phyloP scores from a whole-genome alignment of 2,888 invertebrate genomes.

The Pilophorus perplexus region DNA sequence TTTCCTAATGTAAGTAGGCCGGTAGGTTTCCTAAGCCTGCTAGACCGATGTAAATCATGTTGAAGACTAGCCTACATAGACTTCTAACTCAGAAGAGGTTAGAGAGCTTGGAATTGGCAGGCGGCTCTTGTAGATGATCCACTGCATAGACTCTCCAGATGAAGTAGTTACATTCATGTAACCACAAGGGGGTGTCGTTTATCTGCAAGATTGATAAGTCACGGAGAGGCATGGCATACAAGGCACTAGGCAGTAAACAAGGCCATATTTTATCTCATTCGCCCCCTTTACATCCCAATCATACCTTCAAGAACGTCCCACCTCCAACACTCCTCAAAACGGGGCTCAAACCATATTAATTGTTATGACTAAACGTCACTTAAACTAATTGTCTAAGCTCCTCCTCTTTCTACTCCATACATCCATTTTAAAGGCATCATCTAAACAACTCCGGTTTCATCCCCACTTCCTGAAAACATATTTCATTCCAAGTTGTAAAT shows the following conservation, averaged over 20 bases:
- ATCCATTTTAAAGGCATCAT: slow-evolving; percentile 9
- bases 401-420: neutral
- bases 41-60: too few relatives aligned
- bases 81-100: too few relatives aligned
- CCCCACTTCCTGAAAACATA: slow-evolving; percentile 7
- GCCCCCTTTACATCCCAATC: neutral
- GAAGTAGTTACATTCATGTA: too few relatives aligned
- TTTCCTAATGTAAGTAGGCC: too few relatives aligned
- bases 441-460: slow-evolving; percentile 1
- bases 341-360: slow-evolving; percentile 7
- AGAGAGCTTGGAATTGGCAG: too few relatives aligned
- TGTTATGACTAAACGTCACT: slow-evolving; percentile 14
- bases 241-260: slow-evolving; percentile 11
- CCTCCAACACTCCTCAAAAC: slow-evolving; percentile 3
- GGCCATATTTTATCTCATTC: neutral
- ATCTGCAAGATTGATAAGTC: too few relatives aligned
- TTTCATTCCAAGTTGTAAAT: slow-evolving; percentile 10
- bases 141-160: too few relatives aligned
- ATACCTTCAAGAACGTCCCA: neutral
- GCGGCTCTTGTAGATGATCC: too few relatives aligned
- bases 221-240: too few relatives aligned
- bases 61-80: too few relatives aligned
- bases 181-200: too few relatives aligned
- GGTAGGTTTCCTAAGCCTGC: too few relatives aligned
- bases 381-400: slow-evolving; percentile 7